These are phyloP conservation scores for Itoplectis maculator DNA, from an alignment of 2,888 invertebrate genomes.

Conservation along the genomic window DNA sequence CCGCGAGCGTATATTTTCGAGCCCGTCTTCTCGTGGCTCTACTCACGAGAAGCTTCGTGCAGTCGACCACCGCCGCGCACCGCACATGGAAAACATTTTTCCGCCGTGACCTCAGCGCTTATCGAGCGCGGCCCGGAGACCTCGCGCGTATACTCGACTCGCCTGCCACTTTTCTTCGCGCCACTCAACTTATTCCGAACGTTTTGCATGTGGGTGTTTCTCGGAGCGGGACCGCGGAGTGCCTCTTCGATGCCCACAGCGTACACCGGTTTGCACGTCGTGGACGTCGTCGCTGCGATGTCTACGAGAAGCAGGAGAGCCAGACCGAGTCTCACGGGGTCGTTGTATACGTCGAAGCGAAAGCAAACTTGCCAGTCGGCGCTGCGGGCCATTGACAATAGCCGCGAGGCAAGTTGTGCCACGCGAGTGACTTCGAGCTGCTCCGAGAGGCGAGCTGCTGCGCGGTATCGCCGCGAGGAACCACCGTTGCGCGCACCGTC, in stretches of 20 bases:
- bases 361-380: slow-evolving; percentile 44
- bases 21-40: neutral
- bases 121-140: slow-evolving; percentile 57
- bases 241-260: too few species aligned
- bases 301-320: slow-evolving; percentile 33
- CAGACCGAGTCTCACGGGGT: slow-evolving; percentile 8
- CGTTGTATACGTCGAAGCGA: slow-evolving; percentile 14
- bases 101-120: slow-evolving; percentile 60
- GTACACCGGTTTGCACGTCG: too few species aligned
- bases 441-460: slow-evolving; percentile 41
- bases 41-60: neutral
- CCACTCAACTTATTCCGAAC: slow-evolving; percentile 15
- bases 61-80: slow-evolving; percentile 24
- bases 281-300: neutral
- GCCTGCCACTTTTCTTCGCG: neutral
- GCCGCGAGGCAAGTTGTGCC: slow-evolving; percentile 71
- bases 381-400: slow-evolving; percentile 71
- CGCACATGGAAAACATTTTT: slow-evolving; percentile 64
- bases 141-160: slow-evolving; percentile 19
- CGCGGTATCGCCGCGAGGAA: slow-evolving; percentile 25
- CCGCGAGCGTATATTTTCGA: slow-evolving; percentile 10
- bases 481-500: neutral
- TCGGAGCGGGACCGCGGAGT: too few species aligned
- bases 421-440: slow-evolving; percentile 50
- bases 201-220: slow-evolving; percentile 35